Conservation (phyloP, 2,113 vertebrate species). For the Triplophysa siluroides region DNA sequence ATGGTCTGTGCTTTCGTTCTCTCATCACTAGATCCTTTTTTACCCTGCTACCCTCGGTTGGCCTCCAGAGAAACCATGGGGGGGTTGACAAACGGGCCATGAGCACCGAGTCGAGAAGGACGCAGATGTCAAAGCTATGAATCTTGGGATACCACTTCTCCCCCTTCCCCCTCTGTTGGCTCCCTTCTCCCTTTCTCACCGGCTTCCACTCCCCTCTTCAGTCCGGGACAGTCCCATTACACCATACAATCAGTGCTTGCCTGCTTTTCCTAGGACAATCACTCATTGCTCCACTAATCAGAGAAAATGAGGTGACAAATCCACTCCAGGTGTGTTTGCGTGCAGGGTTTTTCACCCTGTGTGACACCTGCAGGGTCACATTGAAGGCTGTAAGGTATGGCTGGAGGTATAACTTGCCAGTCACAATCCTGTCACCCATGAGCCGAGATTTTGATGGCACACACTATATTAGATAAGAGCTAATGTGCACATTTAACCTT, state of each 20-base stretch:
- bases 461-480: neutral
- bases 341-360: neutral
- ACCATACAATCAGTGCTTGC: slow-evolving; percentile 80
- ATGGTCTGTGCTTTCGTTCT: slow-evolving; percentile 48
- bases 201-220: neutral
- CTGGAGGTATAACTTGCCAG: slow-evolving; percentile 46
- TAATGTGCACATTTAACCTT: slow-evolving; percentile 20
- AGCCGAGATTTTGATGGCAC: slow-evolving; percentile 24
- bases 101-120: slow-evolving; percentile 94
- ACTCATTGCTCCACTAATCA: slow-evolving; percentile 71
- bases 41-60: slow-evolving; percentile 51
- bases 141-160: slow-evolving; percentile 72
- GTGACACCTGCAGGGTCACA: slow-evolving; percentile 66
- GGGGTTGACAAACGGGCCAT: slow-evolving; percentile 83
- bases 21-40: slow-evolving; percentile 70
- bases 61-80: slow-evolving; percentile 57
- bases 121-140: slow-evolving; percentile 94
- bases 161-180: slow-evolving; percentile 35
- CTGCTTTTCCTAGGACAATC: slow-evolving; percentile 71
- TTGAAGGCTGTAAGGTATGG: slow-evolving; percentile 55
- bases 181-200: neutral
- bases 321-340: slow-evolving; percentile 54
- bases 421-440: slow-evolving; percentile 59
- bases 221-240: slow-evolving; percentile 48
- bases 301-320: slow-evolving; percentile 66